Percentiles rank a stretch among this genome's conserved stretches.
These are phyloP conservation scores for Metalampra italica DNA, from an alignment of 2,888 invertebrate genomes.

Conservation along the genomic window DNA sequence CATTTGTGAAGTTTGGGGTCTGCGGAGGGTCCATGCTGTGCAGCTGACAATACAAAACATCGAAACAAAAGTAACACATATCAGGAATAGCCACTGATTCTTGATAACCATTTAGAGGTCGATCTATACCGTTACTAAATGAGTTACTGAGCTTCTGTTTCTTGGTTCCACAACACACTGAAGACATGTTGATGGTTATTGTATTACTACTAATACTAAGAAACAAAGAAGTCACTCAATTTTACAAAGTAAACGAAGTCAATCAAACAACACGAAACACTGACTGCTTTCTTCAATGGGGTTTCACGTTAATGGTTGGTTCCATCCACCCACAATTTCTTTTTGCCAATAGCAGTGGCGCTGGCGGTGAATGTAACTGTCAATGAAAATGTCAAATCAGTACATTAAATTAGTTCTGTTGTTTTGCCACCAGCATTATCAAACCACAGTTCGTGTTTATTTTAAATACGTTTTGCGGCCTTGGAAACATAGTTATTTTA, in stretches of 20 bases:
- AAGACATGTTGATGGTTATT: constrained; percentile 82
- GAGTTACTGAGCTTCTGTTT: constrained; percentile 92
- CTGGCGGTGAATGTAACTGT: not conserved
- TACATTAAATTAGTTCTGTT: too few species aligned
- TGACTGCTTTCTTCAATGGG: constrained; percentile 28
- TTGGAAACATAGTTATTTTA: too few species aligned
- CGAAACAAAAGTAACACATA: constrained; percentile 99
- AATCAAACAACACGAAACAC: constrained; percentile 30
- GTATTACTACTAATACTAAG: constrained; percentile 32
- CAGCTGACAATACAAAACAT: constrained; percentile 96
- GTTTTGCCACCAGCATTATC: too few species aligned
- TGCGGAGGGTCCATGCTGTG: constrained; percentile 95
- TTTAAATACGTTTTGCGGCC: too few species aligned
- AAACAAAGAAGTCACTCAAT: constrained; percentile 46
- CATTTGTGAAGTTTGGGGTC: constrained; percentile 94
- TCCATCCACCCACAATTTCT: too few species aligned
- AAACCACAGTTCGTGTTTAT: too few species aligned
- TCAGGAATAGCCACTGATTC: constrained; percentile 89
- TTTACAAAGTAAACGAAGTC: constrained; percentile 48
- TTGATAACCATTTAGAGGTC: constrained; percentile 75
- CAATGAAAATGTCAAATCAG: not conserved
- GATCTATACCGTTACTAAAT: constrained; percentile 77
- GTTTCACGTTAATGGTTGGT: constrained; percentile 16
- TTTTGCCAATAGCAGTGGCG: too few species aligned
- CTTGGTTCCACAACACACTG: constrained; percentile 94